A percentile compares a stretch with the other conserved stretches of the same genome.
phyloP scores from a whole-genome alignment of 2,113 vertebrate genomes.

The Meles meles region DNA sequence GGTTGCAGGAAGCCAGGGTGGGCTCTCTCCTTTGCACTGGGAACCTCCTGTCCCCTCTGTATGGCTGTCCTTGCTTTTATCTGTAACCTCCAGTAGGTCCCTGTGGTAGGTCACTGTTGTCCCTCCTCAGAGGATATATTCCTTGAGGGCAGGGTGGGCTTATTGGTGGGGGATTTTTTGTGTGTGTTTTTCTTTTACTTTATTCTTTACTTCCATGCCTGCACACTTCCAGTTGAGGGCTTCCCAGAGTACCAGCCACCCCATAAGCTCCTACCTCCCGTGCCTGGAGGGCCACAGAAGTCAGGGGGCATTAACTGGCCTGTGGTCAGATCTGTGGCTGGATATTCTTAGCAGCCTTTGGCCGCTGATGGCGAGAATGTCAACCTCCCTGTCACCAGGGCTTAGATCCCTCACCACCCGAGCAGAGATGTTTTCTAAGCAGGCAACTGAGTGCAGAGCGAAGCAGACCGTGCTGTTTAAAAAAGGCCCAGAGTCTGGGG shows the following conservation, averaged over 20 bases:
- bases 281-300: background rate
- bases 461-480: background rate
- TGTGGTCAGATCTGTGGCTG: constrained; percentile 55
- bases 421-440: constrained; percentile 23
- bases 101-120: background rate
- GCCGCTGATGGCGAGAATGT: constrained; percentile 2
- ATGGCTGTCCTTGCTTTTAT: background rate
- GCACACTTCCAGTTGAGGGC: background rate
- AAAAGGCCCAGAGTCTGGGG: constrained; percentile 29
- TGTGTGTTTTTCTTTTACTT: background rate
- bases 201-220: background rate
- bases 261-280: background rate
- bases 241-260: background rate
- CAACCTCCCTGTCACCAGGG: constrained; percentile 45
- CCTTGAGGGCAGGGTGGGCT: background rate
- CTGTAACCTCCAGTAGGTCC: background rate
- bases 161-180: background rate
- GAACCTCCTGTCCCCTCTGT: background rate
- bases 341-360: constrained; percentile 58
- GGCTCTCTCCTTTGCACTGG: background rate
- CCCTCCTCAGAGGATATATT: background rate
- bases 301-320: constrained; percentile 37
- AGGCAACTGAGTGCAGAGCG: background rate
- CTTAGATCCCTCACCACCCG: constrained; percentile 25
- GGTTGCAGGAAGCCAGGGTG: background rate